Conservation (phyloP, 2,113 vertebrate genomes). For the Callionymus lyra region DNA sequence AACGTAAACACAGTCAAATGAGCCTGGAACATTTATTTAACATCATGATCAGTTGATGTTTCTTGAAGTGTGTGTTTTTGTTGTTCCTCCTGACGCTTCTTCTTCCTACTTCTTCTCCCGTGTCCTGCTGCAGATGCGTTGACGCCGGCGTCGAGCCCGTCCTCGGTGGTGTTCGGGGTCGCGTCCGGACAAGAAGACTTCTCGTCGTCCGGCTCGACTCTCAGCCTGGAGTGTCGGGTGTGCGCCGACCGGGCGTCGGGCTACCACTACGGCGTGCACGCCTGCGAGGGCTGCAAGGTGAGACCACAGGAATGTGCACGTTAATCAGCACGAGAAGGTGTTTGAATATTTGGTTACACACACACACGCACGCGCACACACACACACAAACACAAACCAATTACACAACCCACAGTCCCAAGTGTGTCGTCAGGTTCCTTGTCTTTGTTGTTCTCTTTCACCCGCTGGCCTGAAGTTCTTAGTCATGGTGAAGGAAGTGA, state of each 20-base stretch:
- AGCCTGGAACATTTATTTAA: no score
- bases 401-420: no score
- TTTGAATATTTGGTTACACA: background rate
- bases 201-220: slow-evolving; percentile 48
- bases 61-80: no score
- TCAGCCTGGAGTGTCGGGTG: slow-evolving; percentile 90
- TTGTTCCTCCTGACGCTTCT: no score
- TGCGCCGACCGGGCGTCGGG: slow-evolving; percentile 94
- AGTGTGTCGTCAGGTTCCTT: no score
- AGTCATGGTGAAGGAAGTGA: no score
- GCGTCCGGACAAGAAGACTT: slow-evolving; percentile 63
- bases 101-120: no score
- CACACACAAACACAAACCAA: background rate
- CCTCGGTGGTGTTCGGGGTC: slow-evolving; percentile 67
- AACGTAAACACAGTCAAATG: no score
- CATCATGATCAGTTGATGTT: no score
- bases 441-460: no score
- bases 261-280: slow-evolving; percentile 96
- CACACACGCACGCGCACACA: background rate
- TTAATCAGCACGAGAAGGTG: background rate
- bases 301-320: background rate
- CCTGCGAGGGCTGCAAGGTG: slow-evolving; percentile 98
- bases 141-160: slow-evolving; percentile 89
- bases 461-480: no score
- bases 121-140: slow-evolving; percentile 70